Percentiles rank a stretch among this genome's conserved stretches.
phyloP scores from a whole-genome alignment of 2,888 invertebrate genomes.

The Melanostoma scalare region DNA sequence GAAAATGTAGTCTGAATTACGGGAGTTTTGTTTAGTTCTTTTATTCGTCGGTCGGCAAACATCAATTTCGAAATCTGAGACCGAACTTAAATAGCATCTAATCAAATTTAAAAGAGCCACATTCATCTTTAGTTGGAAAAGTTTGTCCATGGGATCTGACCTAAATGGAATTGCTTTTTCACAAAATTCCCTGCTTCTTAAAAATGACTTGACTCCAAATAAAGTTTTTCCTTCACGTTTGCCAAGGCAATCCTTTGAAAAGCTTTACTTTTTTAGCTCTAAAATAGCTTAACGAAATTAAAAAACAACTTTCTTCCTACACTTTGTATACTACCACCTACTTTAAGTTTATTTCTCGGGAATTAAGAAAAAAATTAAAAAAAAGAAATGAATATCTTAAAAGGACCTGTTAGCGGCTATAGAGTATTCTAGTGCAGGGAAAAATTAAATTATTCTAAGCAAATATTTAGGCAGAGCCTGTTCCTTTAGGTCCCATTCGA shows the following conservation, averaged over 20 bases:
- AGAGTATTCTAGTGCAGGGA: not conserved
- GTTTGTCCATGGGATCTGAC: conserved; percentile 2
- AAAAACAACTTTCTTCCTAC: not conserved
- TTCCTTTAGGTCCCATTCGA: not conserved
- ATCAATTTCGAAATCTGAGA: conserved; percentile 1
- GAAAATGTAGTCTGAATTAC: too few species aligned
- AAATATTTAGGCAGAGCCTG: conserved; percentile 22
- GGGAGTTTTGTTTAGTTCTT: too few species aligned
- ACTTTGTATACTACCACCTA: conserved; percentile 1
- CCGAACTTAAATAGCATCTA: conserved; percentile 36
- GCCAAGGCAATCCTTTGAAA: conserved; percentile 19
- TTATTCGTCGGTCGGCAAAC: not conserved
- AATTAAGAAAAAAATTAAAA: conserved; percentile 12
- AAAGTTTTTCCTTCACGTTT: not conserved
- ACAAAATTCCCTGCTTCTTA: conserved; percentile 14
- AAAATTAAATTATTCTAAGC: conserved; percentile 49
- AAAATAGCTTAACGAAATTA: not conserved
- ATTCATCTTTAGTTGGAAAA: conserved; percentile 16
- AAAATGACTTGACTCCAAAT: conserved; percentile 47
- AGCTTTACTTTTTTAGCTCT: not conserved
- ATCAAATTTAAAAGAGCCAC: conserved; percentile 37
- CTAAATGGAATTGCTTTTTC: conserved; percentile 21
- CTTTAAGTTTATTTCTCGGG: conserved; percentile 34
- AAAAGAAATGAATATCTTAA: conserved; percentile 12
- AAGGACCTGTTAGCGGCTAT: conserved; percentile 42